Conservation (phyloP, 2,888 invertebrate genomes). For the Hanleya hanleyi region DNA sequence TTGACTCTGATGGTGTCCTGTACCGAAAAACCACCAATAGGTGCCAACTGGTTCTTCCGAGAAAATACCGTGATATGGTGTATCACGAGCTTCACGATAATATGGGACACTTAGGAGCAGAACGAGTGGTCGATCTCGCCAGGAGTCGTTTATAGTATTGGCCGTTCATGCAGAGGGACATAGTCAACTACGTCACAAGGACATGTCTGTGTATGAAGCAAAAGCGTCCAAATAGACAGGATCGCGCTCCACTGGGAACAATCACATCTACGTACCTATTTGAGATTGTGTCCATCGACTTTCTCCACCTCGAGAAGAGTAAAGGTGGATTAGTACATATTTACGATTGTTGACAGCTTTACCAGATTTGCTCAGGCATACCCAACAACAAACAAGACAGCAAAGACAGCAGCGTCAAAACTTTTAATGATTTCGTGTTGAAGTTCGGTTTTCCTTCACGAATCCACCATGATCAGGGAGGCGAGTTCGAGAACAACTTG, state of each 20-base stretch:
- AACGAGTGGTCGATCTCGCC: neutral
- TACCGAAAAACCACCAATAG: neutral
- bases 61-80: neutral
- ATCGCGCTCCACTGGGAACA: neutral
- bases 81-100: slow-evolving; percentile 8
- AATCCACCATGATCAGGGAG: no score
- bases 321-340: no score
- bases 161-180: slow-evolving; percentile 7
- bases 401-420: no score
- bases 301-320: neutral
- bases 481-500: no score
- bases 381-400: no score
- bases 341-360: no score
- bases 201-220: slow-evolving; percentile 4
- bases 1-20: slow-evolving; percentile 1
- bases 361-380: neutral
- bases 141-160: slow-evolving; percentile 14
- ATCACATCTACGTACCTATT: neutral
- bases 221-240: neutral
- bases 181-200: neutral
- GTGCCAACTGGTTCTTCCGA: neutral
- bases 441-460: neutral
- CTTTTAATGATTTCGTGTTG: no score
- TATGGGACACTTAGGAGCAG: slow-evolving; percentile 10
- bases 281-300: neutral